A percentile compares a stretch with the other conserved stretches of the same genome.
Conservation (phyloP, 1,140 invertebrate species). For the Bombus superbus region DNA sequence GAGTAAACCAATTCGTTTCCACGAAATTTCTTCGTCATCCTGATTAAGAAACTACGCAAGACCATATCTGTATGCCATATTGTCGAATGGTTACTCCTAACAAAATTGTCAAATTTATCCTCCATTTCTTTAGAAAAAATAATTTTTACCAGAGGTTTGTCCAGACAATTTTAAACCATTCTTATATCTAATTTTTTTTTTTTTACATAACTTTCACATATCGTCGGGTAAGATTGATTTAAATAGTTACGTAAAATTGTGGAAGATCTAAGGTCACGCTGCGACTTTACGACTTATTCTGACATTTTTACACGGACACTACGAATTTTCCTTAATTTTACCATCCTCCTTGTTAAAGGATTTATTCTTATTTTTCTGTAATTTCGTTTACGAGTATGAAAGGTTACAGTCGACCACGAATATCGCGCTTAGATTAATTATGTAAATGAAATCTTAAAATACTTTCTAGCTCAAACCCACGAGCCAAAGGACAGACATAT, state of each 20-base stretch:
- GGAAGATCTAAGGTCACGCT: conserved; percentile 1
- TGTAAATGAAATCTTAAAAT: conserved; percentile 6
- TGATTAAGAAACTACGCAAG: neutral
- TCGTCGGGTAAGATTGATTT: neutral
- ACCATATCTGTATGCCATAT: neutral
- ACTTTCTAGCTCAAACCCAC: neutral
- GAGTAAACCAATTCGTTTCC: neutral
- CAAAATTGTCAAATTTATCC: neutral
- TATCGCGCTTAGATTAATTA: neutral
- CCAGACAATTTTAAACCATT: neutral
- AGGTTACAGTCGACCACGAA: neutral
- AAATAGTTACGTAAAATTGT: neutral
- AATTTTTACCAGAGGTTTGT: neutral
- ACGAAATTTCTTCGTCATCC: too few relatives aligned
- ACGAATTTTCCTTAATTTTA: neutral
- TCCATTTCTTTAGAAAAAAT: neutral
- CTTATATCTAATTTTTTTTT: neutral
- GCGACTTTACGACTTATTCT: neutral
- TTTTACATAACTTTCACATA: neutral
- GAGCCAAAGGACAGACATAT: neutral
- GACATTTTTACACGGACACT: neutral
- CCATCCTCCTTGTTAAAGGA: neutral
- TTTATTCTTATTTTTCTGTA: neutral
- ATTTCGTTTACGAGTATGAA: neutral
- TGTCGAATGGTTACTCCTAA: neutral